phyloP scores from a whole-genome alignment of 2,888 invertebrate genomes.

The Plusia festucae region DNA sequence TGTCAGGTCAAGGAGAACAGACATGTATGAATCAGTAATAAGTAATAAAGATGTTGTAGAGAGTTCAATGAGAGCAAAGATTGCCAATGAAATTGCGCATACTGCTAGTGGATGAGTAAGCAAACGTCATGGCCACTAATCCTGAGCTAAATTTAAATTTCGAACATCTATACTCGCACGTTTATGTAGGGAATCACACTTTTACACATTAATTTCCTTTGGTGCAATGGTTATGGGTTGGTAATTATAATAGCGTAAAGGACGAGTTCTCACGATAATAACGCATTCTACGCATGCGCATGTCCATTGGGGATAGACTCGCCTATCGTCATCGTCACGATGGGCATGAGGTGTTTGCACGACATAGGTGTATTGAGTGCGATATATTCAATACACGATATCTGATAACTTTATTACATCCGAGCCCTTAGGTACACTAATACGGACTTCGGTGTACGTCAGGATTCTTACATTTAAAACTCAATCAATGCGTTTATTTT shows the following conservation, averaged over 20 bases:
- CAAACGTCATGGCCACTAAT: conserved; percentile 65
- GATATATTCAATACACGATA: conserved; percentile 48
- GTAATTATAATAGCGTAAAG: conserved; percentile 14
- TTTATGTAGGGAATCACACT: conserved; percentile 46
- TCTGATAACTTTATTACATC: background rate
- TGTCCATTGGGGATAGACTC: conserved; percentile 24
- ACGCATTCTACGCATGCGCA: conserved; percentile 27
- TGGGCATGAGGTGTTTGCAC: conserved; percentile 27
- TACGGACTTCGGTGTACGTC: too few relatives aligned
- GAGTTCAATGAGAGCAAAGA: conserved; percentile 39
- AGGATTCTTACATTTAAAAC: too few relatives aligned
- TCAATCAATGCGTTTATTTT: too few relatives aligned
- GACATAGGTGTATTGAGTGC: conserved; percentile 20
- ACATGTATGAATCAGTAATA: conserved; percentile 47
- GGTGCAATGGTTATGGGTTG: too few relatives aligned
- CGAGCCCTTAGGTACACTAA: too few relatives aligned
- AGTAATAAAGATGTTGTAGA: conserved; percentile 18
- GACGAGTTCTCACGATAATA: conserved; percentile 35
- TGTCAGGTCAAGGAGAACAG: conserved; percentile 63
- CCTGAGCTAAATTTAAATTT: conserved; percentile 66
- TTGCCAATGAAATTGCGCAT: conserved; percentile 44
- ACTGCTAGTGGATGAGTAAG: conserved; percentile 39
- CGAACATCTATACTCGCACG: conserved; percentile 55
- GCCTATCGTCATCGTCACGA: conserved; percentile 16
- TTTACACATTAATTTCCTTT: too few relatives aligned